Conservation (phyloP, 2,113 vertebrate species). For the Lophotis ruficrista region DNA sequence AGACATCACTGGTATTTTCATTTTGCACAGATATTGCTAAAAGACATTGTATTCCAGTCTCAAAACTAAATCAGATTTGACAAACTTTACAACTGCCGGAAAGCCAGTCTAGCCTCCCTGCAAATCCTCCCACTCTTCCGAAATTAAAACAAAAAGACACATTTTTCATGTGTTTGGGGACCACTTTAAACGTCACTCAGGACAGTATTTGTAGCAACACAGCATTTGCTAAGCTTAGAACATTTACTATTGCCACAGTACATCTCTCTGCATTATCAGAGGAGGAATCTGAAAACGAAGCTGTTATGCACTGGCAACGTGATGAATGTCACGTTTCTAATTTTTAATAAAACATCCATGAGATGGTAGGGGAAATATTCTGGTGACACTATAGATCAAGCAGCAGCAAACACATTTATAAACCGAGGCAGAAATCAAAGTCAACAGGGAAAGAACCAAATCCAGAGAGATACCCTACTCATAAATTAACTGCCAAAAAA, state of each 20-base stretch:
- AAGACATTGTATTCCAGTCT: neutral
- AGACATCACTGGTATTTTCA: no score
- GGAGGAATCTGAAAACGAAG: neutral
- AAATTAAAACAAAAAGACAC: neutral
- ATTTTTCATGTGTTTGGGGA: neutral
- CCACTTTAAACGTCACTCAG: neutral
- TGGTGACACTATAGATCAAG: neutral
- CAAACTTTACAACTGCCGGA: neutral
- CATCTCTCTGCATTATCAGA: neutral
- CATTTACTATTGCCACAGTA: neutral
- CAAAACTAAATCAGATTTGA: neutral
- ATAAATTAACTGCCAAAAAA: neutral
- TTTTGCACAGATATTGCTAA: neutral
- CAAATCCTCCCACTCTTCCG: neutral
- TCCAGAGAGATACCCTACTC: neutral
- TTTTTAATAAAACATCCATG: slow-evolving; percentile 22
- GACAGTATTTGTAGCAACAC: neutral
- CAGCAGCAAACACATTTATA: slow-evolving; percentile 10
- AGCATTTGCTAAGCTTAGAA: neutral
- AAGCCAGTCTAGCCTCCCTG: neutral
- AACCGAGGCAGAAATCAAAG: neutral
- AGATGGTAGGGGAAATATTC: neutral
- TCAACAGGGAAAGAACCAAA: neutral
- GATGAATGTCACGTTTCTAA: neutral
- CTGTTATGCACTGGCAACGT: neutral